Base-by-base conservation (phyloP, 1,140 invertebrate genomes). In the Drosophila ogumai region DNA sequence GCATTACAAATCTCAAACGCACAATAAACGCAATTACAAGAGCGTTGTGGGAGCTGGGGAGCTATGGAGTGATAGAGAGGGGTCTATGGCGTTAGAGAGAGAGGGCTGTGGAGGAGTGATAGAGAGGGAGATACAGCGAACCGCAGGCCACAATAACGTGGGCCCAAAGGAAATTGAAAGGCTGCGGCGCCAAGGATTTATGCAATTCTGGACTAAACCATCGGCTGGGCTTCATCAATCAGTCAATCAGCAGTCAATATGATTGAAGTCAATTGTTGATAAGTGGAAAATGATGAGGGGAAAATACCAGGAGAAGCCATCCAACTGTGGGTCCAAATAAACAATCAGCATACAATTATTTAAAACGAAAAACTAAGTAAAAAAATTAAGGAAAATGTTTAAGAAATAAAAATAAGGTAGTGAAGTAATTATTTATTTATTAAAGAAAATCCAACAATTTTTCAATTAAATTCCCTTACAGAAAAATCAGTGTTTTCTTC, bases 1-100 rank as follows among this genome's bases (percentile, higher is more conserved):
- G 73, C 73, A 88, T 84, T 84, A 75, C 85, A 88, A 84, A 90
- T 90, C 84, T 88, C 84, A 72, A 90, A 84, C 85, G 84, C 80
- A 90, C 84, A 88, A 90, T 88, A 88, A 90, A 88, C 84, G 77
- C 80, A 88, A 88, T 88, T 88, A 88, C 76, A 82, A 59, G 52
- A 49, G 54, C 57, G 76, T 58, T 60, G 36, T 54, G 50, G 40
- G 54, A 57, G 19, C 22, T 19, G n/a, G 6, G n/a, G 25, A 13
- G 32, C 9, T 28, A 12, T 1, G 2, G 19, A 3, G 50, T 10
- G 50, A 32, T 34, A 44, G 40, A 34, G 15, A 50, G 31, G 17
- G 25, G 47, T 28, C 3, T 7, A 6, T 6, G 7, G 28, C 28
- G 19, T n/a, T 28, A 28, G 43, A 44, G 25, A 46, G 59, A 25